These are phyloP conservation scores for Melanostoma scalare DNA, from an alignment of 2,888 invertebrate species.

Conservation along the genomic window DNA sequence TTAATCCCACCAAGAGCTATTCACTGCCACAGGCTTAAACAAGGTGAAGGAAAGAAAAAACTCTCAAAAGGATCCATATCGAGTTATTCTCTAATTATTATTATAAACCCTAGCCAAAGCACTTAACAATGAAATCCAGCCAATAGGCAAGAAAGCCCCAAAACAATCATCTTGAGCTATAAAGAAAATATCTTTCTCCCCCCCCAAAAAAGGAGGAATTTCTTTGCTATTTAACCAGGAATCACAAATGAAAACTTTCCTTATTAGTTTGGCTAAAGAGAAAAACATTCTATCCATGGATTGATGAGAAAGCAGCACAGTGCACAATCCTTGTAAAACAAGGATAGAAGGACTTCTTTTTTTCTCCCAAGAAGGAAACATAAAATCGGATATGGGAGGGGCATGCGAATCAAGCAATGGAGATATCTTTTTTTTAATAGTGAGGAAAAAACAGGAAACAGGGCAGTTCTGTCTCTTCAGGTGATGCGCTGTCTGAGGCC, in stretches of 20 bases:
- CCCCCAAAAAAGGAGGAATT: slow-evolving; percentile 22
- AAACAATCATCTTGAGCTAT: slow-evolving; percentile 40
- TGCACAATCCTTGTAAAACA: slow-evolving; percentile 24
- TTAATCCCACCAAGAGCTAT: slow-evolving; percentile 7
- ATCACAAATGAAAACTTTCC: slow-evolving; percentile 51
- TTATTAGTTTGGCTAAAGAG: slow-evolving; percentile 51
- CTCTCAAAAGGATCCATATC: slow-evolving; percentile 34
- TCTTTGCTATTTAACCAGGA: slow-evolving; percentile 44
- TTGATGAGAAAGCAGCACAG: slow-evolving; percentile 45
- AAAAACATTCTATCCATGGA: slow-evolving; percentile 20
- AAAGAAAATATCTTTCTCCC: slow-evolving; percentile 25
- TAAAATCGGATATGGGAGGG: slow-evolving; percentile 55
- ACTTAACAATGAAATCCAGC: slow-evolving; percentile 57
- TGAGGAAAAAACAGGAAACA: slow-evolving; percentile 38
- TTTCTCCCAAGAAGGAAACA: slow-evolving; percentile 28
- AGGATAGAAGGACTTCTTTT: slow-evolving; percentile 36
- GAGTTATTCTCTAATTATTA: slow-evolving; percentile 57
- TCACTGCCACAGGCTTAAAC: background rate
- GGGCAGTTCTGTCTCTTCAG: slow-evolving; percentile 71
- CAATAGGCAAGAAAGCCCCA: slow-evolving; percentile 49
- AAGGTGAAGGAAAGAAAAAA: background rate
- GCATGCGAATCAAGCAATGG: slow-evolving; percentile 63
- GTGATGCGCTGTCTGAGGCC: slow-evolving; percentile 52
- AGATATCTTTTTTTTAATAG: slow-evolving; percentile 35
- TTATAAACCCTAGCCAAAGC: slow-evolving; percentile 48